Base-by-base conservation (phyloP, 2,888 invertebrate genomes). In the Lissonota sp. region DNA sequence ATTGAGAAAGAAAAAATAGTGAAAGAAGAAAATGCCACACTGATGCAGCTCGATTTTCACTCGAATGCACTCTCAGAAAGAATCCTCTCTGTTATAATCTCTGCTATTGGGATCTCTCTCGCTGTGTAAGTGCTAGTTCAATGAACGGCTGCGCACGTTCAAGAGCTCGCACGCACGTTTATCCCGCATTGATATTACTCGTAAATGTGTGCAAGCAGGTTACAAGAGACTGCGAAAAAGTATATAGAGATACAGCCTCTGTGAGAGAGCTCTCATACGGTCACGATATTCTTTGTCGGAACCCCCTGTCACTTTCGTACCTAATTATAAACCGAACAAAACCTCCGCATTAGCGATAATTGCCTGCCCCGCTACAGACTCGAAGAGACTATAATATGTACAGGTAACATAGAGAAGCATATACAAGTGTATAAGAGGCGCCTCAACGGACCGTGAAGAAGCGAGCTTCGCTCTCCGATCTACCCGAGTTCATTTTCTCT, bases 321-420 rank as follows among this genome's bases (percentile, higher is more conserved):
- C 86, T 88, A 89, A 88, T 89, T 88, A 88, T 87, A 88, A 88
- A 84, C 85, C 84, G 86, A 86, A 88, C 87, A 87, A 87, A 88
- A 89, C 86, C 86, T 84, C 81, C 85, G 85, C 86, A 87, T 88
- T 87, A 88, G 87, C 87, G 87, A 86, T 87, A 82, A 83, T 83
- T 83, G 83, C 79, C 82, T 77, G 71, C 53, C 26, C 66, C 60
- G 69, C 62, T 57, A 39, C 39, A 51, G 58, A n/a, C 40, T 3
- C 12, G 58, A 51, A 26, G 67, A 60, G 42, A 14, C 5, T 66
- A 49, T 44, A 53, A 76, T 69, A 73, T 49, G 71, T 73, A 16
- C 62, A 55, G 49, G 12, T 64, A 44, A 60, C 46, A 26, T 26
- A 14, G 51, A 42, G 14, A 66, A 55, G 10, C 39, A n/a, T 58